Evolutionary conservation across 2,888 invertebrate species (phyloP).

Genomic region (Platycheirus rosarum): DNA sequence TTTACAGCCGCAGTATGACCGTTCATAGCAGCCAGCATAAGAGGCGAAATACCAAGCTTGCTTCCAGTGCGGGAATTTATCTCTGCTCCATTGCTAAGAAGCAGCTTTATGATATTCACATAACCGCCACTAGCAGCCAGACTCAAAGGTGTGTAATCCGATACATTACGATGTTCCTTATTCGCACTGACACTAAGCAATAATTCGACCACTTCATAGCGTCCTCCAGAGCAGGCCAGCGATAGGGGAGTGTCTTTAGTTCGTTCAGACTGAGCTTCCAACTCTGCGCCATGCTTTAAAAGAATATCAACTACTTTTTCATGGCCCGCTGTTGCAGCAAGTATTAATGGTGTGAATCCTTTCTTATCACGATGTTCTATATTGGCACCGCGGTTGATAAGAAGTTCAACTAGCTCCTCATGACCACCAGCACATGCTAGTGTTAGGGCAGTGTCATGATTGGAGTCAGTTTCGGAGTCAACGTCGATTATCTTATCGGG

Average conservation of each 20-base stretch:
- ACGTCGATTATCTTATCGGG: slow-evolving; percentile 93
- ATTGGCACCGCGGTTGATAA: slow-evolving; percentile 95
- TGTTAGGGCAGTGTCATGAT: slow-evolving; percentile 99
- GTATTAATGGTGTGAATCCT: slow-evolving; percentile 98
- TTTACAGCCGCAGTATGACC: slow-evolving; percentile 98
- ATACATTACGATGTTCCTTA: slow-evolving; percentile 99
- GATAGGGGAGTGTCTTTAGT: slow-evolving; percentile 99
- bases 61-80: slow-evolving; percentile 99
- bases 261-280: slow-evolving; percentile 99
- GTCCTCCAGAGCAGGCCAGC: slow-evolving; percentile 97
- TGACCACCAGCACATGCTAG: slow-evolving; percentile 98
- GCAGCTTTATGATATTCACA: slow-evolving; percentile 97
- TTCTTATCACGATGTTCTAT: slow-evolving; percentile 99
- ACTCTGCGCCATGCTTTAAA: slow-evolving; percentile 96
- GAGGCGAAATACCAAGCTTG: slow-evolving; percentile 98
- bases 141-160: slow-evolving; percentile 99
- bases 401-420: slow-evolving; percentile 95
- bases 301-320: slow-evolving; percentile 95
- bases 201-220: slow-evolving; percentile 97
- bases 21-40: slow-evolving; percentile 99
- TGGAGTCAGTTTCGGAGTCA: slow-evolving; percentile 98
- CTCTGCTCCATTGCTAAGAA: slow-evolving; percentile 97
- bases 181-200: slow-evolving; percentile 95
- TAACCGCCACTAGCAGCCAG: slow-evolving; percentile 99
- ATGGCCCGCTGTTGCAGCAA: slow-evolving; percentile 98